Conservation (phyloP, 2,113 vertebrate species). For the Poecile atricapillus region DNA sequence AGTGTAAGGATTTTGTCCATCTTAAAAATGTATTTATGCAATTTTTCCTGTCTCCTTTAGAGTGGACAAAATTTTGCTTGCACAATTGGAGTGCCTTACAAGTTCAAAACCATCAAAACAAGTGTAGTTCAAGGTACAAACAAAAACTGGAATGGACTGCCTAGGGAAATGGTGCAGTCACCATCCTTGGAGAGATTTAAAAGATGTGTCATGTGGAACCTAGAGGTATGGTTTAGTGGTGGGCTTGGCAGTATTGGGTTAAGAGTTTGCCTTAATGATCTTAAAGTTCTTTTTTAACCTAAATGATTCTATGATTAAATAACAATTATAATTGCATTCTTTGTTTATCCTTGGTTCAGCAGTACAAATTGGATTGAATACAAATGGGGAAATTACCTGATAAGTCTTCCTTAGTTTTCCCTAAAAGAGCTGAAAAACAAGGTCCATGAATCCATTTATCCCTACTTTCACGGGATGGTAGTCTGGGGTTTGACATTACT, state of each 20-base stretch:
- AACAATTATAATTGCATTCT: not conserved
- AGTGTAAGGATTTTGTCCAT: not conserved
- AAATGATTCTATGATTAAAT: not conserved
- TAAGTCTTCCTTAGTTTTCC: not conserved
- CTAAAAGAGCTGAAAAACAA: not conserved
- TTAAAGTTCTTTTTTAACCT: not conserved
- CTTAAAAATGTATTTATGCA: not conserved
- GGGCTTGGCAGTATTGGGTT: not conserved
- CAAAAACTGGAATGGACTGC: not conserved
- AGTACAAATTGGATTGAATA: not conserved
- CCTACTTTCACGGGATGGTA: not conserved
- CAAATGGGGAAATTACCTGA: not conserved
- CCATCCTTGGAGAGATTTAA: not conserved
- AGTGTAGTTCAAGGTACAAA: not conserved
- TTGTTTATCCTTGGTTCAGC: not conserved
- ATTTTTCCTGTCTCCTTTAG: not conserved
- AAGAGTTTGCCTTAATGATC: not conserved
- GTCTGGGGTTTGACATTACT: not conserved
- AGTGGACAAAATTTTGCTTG: not conserved
- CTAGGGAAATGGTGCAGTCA: not conserved
- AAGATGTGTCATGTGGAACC: not conserved
- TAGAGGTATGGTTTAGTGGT: not conserved
- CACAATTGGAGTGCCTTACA: not conserved
- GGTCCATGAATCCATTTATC: not conserved
- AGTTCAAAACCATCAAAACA: not conserved